Evolutionary conservation across 2,113 vertebrate genomes (phyloP), one percentile per base, ranked within the genome.

Genomic region (Dipodomys merriami): DNA sequence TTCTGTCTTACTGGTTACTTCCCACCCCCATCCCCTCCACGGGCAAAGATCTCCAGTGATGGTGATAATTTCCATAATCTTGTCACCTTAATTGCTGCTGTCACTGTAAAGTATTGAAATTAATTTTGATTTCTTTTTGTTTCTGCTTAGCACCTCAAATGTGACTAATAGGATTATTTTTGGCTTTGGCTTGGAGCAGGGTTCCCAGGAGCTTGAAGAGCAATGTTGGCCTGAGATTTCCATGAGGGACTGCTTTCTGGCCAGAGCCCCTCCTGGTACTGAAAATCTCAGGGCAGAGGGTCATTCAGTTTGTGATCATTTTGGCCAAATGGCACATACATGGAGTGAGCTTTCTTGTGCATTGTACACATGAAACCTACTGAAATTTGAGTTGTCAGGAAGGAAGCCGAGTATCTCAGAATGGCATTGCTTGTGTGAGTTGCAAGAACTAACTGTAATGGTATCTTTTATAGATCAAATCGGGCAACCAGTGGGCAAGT

Each of bases 91-190:
- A 97, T 96, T 96, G 96, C 90, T 95, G 96, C 96, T 97, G 97
- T 96, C 97, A 97, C 80, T 77, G 88, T 91, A 19, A 91, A 87
- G 91, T 95, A 95, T 80, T 95, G 90, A 96, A 97, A 96, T 96
- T 96, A 95, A 97, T 97, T 97, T 97, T 96, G 95, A 97, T 96
- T 96, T 96, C 95, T 96, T 97, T 97, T 95, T 95, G 95, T 97
- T 97, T 96, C 95, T 97, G 86, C 94, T 96, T 81, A 92, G 90
- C 3, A 18, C 92, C 95, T 95, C 0, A 2, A 95, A 94, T 96
- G 92, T 97, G 94, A 96, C 96, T 97, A 96, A 97, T 96, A 93
- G 78, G 90, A 96, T 96, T 97, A 96, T 97, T 97, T 96, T 90
- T 88, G 83, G 93, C 85, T 94, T 96, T 86, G 86, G 88, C 77